These are phyloP conservation scores for Chloroclysta siterata DNA, from an alignment of 2,888 invertebrate genomes.

Conservation along the genomic window DNA sequence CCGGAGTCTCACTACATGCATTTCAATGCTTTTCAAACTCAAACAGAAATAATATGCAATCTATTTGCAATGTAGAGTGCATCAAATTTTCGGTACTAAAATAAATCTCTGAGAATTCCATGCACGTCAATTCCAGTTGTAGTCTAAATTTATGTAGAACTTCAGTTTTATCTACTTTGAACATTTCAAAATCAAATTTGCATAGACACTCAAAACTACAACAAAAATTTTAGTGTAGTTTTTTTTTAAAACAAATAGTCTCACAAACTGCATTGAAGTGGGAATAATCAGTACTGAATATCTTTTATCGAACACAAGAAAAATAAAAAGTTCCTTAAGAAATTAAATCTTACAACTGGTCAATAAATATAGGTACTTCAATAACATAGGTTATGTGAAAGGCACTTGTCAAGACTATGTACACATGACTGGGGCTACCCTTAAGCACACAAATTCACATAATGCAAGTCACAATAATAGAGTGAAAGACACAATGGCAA, in stretches of 20 bases:
- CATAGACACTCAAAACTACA: background rate
- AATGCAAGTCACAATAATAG: constrained; percentile 49
- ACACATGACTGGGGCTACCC: constrained; percentile 43
- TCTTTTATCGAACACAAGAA: no score
- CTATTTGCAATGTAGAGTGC: constrained; percentile 22
- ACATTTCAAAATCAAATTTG: constrained; percentile 11
- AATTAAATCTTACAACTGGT: constrained; percentile 8
- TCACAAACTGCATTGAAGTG: no score
- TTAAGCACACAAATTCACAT: constrained; percentile 47
- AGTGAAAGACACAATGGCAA: constrained; percentile 44
- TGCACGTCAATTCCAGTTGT: constrained; percentile 11
- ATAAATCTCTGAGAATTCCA: constrained; percentile 24
- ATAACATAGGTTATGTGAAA: constrained; percentile 24
- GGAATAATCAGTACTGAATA: no score
- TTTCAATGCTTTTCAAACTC: constrained; percentile 29
- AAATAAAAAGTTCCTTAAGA: background rate
- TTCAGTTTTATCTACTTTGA: constrained; percentile 6
- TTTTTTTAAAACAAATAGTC: no score
- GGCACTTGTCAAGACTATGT: constrained; percentile 42
- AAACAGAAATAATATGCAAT: constrained; percentile 30
- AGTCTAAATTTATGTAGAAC: constrained; percentile 20
- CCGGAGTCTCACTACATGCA: constrained; percentile 26
- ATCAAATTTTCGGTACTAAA: constrained; percentile 34
- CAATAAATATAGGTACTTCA: background rate
- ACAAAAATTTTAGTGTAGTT: no score